A percentile compares a stretch with the other conserved stretches of the same genome.
Conservation (phyloP, 2,888 invertebrate species). For the Homarus gammarus region DNA sequence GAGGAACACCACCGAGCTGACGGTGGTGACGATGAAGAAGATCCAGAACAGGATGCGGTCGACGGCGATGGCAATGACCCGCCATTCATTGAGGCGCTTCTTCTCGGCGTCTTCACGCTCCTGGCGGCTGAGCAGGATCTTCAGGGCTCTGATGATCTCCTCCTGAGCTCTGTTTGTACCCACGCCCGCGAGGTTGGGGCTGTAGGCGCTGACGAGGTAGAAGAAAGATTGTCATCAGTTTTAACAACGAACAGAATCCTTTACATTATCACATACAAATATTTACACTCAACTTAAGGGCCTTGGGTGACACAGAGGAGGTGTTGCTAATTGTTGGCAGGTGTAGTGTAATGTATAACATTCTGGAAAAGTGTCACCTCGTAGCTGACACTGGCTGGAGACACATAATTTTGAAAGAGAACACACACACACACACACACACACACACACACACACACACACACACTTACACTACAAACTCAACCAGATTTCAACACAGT, state of each 20-base stretch:
- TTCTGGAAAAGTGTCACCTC: too few species aligned
- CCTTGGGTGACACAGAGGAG: too few species aligned
- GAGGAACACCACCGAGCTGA: slow-evolving; percentile 81
- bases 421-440: neutral
- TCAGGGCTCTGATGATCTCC: slow-evolving; percentile 80
- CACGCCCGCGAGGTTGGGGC: slow-evolving; percentile 61
- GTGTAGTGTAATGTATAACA: too few species aligned
- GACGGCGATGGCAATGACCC: slow-evolving; percentile 81
- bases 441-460: slow-evolving; percentile 22
- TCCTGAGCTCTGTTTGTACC: slow-evolving; percentile 78
- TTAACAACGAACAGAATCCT: too few species aligned
- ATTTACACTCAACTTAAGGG: neutral
- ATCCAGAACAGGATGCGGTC: slow-evolving; percentile 82
- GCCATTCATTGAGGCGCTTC: slow-evolving; percentile 81
- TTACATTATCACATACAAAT: neutral
- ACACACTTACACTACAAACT: slow-evolving; percentile 19
- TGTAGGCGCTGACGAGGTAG: slow-evolving; percentile 66
- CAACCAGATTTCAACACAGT: too few species aligned
- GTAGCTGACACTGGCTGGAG: too few species aligned
- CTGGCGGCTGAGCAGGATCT: slow-evolving; percentile 80
- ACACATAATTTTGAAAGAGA: too few species aligned
- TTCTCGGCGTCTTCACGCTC: slow-evolving; percentile 80
- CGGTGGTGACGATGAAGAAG: slow-evolving; percentile 81
- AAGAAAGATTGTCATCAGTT: neutral
- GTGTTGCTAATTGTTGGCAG: too few species aligned